Conservation (phyloP, 2,888 invertebrate species). For the Pseudococcus jackbeardsleyi region DNA sequence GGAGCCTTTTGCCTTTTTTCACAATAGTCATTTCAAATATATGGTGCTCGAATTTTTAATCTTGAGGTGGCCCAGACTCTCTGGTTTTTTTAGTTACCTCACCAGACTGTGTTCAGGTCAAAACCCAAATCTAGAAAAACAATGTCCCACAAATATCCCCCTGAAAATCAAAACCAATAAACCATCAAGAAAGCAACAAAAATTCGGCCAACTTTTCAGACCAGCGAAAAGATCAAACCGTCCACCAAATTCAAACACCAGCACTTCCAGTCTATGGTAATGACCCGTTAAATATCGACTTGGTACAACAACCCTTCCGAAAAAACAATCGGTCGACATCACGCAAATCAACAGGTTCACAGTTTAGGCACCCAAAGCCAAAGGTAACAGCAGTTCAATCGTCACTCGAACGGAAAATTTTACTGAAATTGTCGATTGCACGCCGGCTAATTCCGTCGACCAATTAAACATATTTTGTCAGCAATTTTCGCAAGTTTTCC, state of each 20-base stretch:
- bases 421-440: not conserved
- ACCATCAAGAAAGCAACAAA: too few relatives aligned
- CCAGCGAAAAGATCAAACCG: not conserved
- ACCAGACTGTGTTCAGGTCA: too few relatives aligned
- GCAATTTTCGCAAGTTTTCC: not conserved
- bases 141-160: too few relatives aligned
- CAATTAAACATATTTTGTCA: conserved; percentile 46
- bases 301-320: not conserved
- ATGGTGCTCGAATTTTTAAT: too few relatives aligned
- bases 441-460: not conserved
- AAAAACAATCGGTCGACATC: not conserved
- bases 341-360: conserved; percentile 10
- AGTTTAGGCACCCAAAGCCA: not conserved
- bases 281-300: not conserved
- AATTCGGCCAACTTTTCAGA: too few relatives aligned
- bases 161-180: too few relatives aligned
- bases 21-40: too few relatives aligned
- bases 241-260: not conserved
- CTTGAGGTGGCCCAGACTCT: too few relatives aligned
- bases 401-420: not conserved
- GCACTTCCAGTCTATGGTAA: not conserved
- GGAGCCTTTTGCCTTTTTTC: too few relatives aligned
- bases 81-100: too few relatives aligned
- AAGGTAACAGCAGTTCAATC: not conserved
- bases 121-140: too few relatives aligned